Evolutionary conservation across 2,888 invertebrate species (phyloP).

Genomic region (Cerceris ruficornis): DNA sequence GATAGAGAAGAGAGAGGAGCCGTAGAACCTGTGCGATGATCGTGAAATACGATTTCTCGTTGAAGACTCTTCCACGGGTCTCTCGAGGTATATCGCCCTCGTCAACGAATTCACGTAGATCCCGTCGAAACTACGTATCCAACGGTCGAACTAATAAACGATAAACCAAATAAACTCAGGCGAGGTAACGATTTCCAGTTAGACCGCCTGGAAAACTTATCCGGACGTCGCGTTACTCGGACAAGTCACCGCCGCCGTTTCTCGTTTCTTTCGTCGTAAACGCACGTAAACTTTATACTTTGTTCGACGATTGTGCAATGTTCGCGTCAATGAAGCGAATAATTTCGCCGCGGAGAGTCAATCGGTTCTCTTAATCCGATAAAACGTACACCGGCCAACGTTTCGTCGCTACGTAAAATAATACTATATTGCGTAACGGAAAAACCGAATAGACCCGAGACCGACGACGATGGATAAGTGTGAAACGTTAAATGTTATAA

Average conservation of each 20-base stretch:
- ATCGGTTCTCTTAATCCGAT: no score
- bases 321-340: no score
- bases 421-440: no score
- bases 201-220: constrained; percentile 37
- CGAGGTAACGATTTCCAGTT: constrained; percentile 60
- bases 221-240: constrained; percentile 11
- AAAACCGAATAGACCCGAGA: no score
- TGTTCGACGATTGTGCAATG: no score
- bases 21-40: constrained; percentile 11
- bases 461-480: no score
- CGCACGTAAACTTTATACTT: background rate
- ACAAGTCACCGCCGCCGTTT: constrained; percentile 8
- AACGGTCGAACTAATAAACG: constrained; percentile 61
- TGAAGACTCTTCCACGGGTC: constrained; percentile 7
- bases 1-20: constrained; percentile 7
- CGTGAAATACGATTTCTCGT: constrained; percentile 49
- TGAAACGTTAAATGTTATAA: no score
- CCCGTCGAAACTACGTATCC: constrained; percentile 37
- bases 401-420: no score
- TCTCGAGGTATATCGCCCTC: constrained; percentile 26
- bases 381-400: no score
- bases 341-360: no score
- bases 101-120: constrained; percentile 49
- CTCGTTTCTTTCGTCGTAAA: constrained; percentile 3
- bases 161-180: constrained; percentile 48